phyloP scores from a whole-genome alignment of 2,888 invertebrate species.

The Argyresthia albistria region DNA sequence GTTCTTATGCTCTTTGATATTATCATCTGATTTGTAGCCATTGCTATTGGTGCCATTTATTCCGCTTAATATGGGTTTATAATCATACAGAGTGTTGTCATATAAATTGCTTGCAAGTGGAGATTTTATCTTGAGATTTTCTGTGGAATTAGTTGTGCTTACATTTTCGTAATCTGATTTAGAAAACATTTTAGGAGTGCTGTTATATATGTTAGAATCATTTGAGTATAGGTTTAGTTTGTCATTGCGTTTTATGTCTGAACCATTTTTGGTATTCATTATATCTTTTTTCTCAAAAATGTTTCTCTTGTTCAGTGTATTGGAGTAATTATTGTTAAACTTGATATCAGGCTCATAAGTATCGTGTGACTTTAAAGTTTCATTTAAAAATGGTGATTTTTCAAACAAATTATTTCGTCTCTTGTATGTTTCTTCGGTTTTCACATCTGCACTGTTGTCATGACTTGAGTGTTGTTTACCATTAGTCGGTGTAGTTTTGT shows the following conservation, averaged over 20 bases:
- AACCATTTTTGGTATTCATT: not conserved
- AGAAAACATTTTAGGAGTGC: constrained; percentile 13
- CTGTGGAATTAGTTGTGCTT: constrained; percentile 23
- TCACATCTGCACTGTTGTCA: constrained; percentile 39
- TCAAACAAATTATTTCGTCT: constrained; percentile 34
- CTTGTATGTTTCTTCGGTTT: constrained; percentile 30
- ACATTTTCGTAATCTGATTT: constrained; percentile 22
- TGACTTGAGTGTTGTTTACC: constrained; percentile 35
- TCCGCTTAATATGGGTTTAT: constrained; percentile 23
- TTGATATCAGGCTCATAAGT: constrained; percentile 34
- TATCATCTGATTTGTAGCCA: not conserved
- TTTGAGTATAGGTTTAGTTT: not conserved
- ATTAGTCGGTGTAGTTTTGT: constrained; percentile 30
- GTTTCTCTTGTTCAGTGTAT: constrained; percentile 51
- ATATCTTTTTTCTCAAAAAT: constrained; percentile 44
- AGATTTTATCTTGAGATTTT: constrained; percentile 25
- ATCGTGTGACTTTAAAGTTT: constrained; percentile 26
- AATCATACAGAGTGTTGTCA: constrained; percentile 51
- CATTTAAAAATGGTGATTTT: constrained; percentile 37
- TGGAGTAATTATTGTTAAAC: constrained; percentile 38
- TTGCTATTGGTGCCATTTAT: constrained; percentile 3
- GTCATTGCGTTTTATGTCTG: not conserved
- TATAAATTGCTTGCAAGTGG: constrained; percentile 32
- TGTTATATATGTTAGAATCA: constrained; percentile 15
- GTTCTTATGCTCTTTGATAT: not conserved